phyloP scores from a whole-genome alignment of 2,797 vertebrate species.

The Sebastes variabilis region DNA sequence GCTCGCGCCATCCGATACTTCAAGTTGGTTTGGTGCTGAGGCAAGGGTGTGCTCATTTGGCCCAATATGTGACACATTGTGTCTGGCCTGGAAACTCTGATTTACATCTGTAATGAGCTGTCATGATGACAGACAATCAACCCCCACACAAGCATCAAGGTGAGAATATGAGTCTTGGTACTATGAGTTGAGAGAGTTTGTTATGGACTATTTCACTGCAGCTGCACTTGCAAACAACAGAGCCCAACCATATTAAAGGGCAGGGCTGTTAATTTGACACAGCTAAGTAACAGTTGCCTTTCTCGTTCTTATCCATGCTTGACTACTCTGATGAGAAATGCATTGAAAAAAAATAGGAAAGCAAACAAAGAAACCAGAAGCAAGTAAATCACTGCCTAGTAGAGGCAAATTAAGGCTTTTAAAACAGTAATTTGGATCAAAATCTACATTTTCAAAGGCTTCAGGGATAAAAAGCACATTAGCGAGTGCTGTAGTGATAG shows the following conservation, averaged over 20 bases:
- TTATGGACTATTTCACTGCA: not conserved
- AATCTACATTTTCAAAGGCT: conserved; percentile 58
- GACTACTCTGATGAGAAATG: conserved; percentile 30
- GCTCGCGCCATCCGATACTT: not conserved
- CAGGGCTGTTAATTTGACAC: conserved; percentile 11
- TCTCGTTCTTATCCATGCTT: not conserved
- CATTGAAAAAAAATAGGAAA: not conserved
- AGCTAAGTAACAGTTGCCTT: conserved; percentile 10
- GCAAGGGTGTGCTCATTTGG: not conserved
- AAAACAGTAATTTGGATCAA: conserved; percentile 39
- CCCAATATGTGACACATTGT: conserved; percentile 1
- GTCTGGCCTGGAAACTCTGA: not conserved
- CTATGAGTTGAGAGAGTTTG: not conserved
- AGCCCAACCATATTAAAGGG: not conserved
- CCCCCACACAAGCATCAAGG: not conserved
- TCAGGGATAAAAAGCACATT: conserved; percentile 23
- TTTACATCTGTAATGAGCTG: conserved; percentile 11
- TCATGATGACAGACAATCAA: conserved; percentile 4
- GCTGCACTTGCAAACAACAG: not conserved
- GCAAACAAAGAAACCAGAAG: conserved; percentile 25
- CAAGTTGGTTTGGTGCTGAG: not conserved
- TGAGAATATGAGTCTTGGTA: not conserved
- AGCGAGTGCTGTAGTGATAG: conserved; percentile 37
- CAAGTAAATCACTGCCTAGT: conserved; percentile 26
- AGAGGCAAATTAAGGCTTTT: conserved; percentile 14